A percentile compares a stretch with the other conserved stretches of the same genome.
Evolutionary conservation across 2,888 invertebrate species (phyloP).

Genomic region (Tineola bisselliella): DNA sequence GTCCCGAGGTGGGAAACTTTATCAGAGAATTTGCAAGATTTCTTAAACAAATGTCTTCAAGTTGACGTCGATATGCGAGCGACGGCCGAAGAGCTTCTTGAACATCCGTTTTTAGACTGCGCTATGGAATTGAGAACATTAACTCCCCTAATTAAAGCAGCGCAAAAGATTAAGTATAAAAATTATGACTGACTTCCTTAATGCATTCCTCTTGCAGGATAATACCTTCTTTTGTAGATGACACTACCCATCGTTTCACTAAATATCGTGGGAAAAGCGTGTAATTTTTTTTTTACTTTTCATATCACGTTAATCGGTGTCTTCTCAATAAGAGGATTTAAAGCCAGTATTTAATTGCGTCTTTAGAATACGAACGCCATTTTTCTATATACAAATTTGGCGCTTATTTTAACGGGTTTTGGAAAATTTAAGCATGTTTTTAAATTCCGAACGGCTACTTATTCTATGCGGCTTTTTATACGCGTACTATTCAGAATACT

Average conservation of each 20-base stretch:
- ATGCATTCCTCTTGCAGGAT: not conserved
- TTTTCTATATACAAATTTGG: no score
- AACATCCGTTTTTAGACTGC: conserved; percentile 80
- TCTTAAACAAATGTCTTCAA: conserved; percentile 88
- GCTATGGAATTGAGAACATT: conserved; percentile 84
- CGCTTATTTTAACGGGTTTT: no score
- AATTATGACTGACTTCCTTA: conserved; percentile 39
- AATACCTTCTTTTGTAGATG: no score
- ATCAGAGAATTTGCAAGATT: conserved; percentile 80
- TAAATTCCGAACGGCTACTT: no score
- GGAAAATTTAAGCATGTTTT: no score
- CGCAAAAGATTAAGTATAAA: conserved; percentile 84
- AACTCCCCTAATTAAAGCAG: conserved; percentile 90
- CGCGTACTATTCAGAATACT: not conserved
- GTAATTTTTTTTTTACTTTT: no score
- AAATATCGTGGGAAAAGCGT: no score
- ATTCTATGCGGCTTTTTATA: not conserved
- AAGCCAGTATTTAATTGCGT: not conserved
- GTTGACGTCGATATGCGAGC: conserved; percentile 83
- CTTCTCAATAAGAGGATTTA: not conserved
- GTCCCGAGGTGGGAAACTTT: conserved; percentile 85
- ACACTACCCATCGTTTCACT: no score
- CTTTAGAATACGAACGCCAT: not conserved
- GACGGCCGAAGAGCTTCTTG: conserved; percentile 79
- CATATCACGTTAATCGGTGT: no score